Conservation (phyloP, 2,113 vertebrate species). For the Anarhynchus alexandrinus region DNA sequence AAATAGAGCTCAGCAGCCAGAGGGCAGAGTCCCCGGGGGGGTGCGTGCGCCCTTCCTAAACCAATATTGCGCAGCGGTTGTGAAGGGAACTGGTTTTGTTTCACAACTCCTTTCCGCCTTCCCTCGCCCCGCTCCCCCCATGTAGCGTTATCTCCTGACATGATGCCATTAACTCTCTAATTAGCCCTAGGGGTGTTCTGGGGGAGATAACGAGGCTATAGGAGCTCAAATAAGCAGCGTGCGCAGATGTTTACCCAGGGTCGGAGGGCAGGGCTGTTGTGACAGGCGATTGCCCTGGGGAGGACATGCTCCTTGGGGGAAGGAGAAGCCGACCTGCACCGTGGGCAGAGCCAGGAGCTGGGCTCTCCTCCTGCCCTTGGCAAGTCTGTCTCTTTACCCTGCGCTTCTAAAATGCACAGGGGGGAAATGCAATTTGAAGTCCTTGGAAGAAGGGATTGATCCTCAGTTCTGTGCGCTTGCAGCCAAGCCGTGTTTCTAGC, state of each 20-base stretch:
- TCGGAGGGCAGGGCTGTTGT: constrained; percentile 76
- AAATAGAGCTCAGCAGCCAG: neutral
- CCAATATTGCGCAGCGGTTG: constrained; percentile 21
- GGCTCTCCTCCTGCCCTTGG: neutral
- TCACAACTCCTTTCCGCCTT: constrained; percentile 48
- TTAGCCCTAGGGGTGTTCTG: constrained; percentile 67
- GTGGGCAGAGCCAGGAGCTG: neutral
- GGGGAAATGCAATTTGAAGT: neutral
- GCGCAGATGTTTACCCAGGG: constrained; percentile 71
- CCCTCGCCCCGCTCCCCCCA: neutral
- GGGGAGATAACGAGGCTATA: constrained; percentile 50
- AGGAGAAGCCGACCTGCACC: neutral
- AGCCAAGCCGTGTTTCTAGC: accelerated
- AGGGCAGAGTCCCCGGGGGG: neutral
- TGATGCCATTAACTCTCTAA: constrained; percentile 68
- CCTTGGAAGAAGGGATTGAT: neutral
- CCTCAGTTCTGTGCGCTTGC: neutral
- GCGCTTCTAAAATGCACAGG: neutral
- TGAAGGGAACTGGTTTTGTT: constrained; percentile 58
- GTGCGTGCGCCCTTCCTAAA: neutral
- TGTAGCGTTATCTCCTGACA: constrained; percentile 45
- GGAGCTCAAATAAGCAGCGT: constrained; percentile 65
- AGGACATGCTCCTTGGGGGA: constrained; percentile 7
- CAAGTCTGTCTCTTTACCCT: neutral
- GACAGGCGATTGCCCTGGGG: constrained; percentile 57